Evolutionary conservation across 2,113 vertebrate species (phyloP).

Genomic region (Fukomys damarensis): DNA sequence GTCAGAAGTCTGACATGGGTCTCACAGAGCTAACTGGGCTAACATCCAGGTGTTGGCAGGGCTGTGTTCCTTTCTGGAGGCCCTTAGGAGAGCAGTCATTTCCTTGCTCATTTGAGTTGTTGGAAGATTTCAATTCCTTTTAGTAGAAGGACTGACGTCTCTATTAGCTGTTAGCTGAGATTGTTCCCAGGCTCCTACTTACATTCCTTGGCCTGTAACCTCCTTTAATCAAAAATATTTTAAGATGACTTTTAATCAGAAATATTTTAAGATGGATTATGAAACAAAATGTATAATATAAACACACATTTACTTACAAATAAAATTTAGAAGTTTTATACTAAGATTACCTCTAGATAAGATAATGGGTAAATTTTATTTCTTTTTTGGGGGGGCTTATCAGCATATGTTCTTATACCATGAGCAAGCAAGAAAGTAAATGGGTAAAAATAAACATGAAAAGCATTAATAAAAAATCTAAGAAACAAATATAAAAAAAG

Average conservation of each 20-base stretch:
- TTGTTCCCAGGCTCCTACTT: not conserved
- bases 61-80: not conserved
- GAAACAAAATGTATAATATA: slow-evolving; percentile 44
- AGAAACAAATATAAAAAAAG: slow-evolving; percentile 17
- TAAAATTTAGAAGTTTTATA: not conserved
- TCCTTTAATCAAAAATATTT: not conserved
- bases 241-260: not conserved
- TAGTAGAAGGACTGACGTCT: not conserved
- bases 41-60: not conserved
- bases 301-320: not conserved
- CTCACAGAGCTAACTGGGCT: not conserved
- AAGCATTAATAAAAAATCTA: slow-evolving; percentile 11
- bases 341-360: not conserved
- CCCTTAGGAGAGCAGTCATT: not conserved
- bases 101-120: not conserved
- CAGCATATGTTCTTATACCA: not conserved
- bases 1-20: not conserved
- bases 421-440: slow-evolving; percentile 13
- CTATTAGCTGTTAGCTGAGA: not conserved
- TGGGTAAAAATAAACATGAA: not conserved
- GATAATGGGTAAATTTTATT: not conserved
- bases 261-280: slow-evolving; percentile 9
- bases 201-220: not conserved
- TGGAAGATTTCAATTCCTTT: not conserved
- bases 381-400: not conserved